These are phyloP conservation scores for Actinemys pallida DNA, from an alignment of 2,113 vertebrate species.

Conservation along the genomic window DNA sequence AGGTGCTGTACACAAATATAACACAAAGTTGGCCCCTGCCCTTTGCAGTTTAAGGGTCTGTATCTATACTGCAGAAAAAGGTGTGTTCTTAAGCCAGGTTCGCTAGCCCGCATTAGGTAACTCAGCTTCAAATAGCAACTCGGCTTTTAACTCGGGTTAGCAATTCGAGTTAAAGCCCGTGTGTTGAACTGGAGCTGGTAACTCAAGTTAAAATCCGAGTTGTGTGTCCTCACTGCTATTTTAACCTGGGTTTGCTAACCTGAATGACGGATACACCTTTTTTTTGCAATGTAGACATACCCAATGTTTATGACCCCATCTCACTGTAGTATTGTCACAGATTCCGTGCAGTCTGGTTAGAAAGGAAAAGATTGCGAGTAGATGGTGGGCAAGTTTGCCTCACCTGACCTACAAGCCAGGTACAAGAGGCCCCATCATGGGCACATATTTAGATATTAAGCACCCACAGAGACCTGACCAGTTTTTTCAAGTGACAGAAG, in stretches of 20 bases:
- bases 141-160: background rate
- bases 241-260: background rate
- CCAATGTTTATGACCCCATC: background rate
- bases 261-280: background rate
- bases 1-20: background rate
- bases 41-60: accelerated
- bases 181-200: background rate
- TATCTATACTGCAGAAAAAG: background rate
- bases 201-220: background rate
- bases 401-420: background rate
- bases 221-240: background rate
- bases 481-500: background rate
- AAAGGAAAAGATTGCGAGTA: background rate
- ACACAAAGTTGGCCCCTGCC: background rate
- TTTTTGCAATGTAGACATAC: background rate
- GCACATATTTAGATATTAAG: accelerated
- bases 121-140: background rate
- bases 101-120: background rate
- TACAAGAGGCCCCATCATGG: accelerated
- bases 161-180: background rate
- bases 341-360: accelerated
- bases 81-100: background rate
- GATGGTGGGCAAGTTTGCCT: background rate
- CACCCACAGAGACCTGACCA: background rate
- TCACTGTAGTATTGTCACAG: background rate